Evolutionary conservation across 2,888 invertebrate genomes (phyloP), one percentile per base, ranked within the genome.

Genomic region (Magallana nippona): DNA sequence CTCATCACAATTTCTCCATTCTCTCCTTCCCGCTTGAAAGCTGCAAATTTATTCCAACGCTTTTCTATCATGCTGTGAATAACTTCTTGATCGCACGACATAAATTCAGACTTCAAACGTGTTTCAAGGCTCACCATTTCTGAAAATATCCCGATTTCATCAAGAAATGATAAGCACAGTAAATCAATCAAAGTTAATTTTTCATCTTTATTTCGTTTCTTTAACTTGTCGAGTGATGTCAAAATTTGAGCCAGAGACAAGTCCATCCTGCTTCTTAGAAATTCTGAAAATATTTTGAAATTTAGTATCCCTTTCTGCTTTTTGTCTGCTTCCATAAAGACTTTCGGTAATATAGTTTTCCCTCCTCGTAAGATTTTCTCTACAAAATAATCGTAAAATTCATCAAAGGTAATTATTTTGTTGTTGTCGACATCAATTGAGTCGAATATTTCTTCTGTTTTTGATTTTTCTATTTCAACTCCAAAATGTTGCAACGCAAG

Each of bases 211-310:
- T 58, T 57, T 10, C 44, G 44, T 44, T 58, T 58, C 19, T 80
- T 62, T 71, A 88, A 83, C 27, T 84, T 71, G 1, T 86, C 83
- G 56, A 89, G 88, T 0, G 86, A 85, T 13, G 78, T 62, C 13
- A 88, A 44, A 2, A 89, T 79, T 27, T 83, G 78, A 15, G 60
- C 57, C 57, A 87, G 58, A 27, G 83, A 71, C 3, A 78, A 62
- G 27, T 84, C 58, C 22, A 84, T 82, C 44, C 84, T 84, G 22
- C 84, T 86, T 86, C 84, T 85, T 10, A 85, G 56, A 57, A 78
- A 88, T 78, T 88, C 87, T 13, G 87, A 83, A 82, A 87, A 88
- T 82, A 88, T 87, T 57, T 84, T 86, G 82, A 89, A 88, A 81
- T 86, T 85, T 1, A 89, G 55, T 13, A 82, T 83, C 2, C 88